Evolutionary conservation across 1,140 invertebrate species (phyloP).

Genomic region (Heliconius himera): DNA sequence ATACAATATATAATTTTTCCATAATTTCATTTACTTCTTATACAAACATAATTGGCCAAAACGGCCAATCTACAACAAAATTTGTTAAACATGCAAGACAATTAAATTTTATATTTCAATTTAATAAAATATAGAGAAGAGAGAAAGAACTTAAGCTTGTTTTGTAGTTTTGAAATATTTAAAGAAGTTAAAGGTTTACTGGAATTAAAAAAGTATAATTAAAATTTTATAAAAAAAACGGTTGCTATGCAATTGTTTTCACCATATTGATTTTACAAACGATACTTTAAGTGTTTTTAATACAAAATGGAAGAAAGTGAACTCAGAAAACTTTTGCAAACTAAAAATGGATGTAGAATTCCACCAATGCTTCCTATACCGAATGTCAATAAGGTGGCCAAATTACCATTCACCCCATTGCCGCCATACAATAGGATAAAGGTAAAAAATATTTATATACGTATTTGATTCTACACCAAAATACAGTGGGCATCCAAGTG

Average conservation of each 20-base stretch:
- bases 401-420: conserved; percentile 70
- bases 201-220: not conserved
- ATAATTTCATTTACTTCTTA: too few species aligned
- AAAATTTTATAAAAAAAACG: not conserved
- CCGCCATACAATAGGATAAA: conserved; percentile 74
- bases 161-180: not conserved
- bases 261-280: conserved; percentile 5
- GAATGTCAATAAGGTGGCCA: conserved; percentile 69
- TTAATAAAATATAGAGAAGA: too few species aligned
- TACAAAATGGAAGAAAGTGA: conserved; percentile 69
- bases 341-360: conserved; percentile 73
- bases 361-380: conserved; percentile 73
- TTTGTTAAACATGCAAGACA: too few species aligned
- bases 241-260: conserved; percentile 1
- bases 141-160: too few species aligned
- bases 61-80: too few species aligned
- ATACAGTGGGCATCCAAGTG: not conserved
- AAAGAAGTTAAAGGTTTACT: not conserved
- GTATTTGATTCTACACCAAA: not conserved
- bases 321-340: conserved; percentile 65
- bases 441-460: conserved; percentile 49
- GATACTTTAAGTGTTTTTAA: not conserved
- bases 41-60: too few species aligned
- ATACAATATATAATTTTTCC: too few species aligned
- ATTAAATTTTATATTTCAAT: too few species aligned